phyloP scores from a whole-genome alignment of 2,888 invertebrate genomes.

The Magallana nippona region DNA sequence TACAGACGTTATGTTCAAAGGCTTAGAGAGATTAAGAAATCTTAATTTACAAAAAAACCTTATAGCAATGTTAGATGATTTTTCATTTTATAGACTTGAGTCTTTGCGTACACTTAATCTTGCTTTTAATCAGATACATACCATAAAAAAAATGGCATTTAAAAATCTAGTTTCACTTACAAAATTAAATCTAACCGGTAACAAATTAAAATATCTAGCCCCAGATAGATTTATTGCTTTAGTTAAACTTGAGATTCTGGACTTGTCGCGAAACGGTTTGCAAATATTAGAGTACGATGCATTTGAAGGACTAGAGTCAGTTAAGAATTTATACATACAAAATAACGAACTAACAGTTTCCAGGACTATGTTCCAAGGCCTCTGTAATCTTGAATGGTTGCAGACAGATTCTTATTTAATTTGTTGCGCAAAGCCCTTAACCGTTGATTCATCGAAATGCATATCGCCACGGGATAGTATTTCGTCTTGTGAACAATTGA shows the following conservation, averaged over 20 bases:
- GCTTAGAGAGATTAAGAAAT: background rate
- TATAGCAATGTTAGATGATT: background rate
- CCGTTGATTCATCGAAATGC: background rate
- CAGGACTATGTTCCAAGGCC: slow-evolving; percentile 4
- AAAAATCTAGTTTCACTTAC: slow-evolving; percentile 4
- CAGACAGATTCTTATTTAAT: slow-evolving; percentile 15
- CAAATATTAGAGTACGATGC: background rate
- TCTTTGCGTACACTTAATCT: slow-evolving; percentile 6
- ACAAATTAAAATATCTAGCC: slow-evolving; percentile 10
- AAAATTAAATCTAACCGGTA: slow-evolving; percentile 28
- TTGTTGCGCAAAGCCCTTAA: slow-evolving; percentile 16
- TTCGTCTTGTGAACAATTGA: slow-evolving; percentile 14
- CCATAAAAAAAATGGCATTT: background rate
- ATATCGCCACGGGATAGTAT: slow-evolving; percentile 7
- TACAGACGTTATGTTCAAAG: slow-evolving; percentile 19
- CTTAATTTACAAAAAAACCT: slow-evolving; percentile 28
- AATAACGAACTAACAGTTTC: background rate
- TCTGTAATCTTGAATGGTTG: slow-evolving; percentile 24
- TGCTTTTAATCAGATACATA: slow-evolving; percentile 1
- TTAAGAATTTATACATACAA: slow-evolving; percentile 10
- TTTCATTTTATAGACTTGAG: slow-evolving; percentile 8
- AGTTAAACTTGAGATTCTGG: slow-evolving; percentile 10
- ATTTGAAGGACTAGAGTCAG: background rate
- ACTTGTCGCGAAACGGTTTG: slow-evolving; percentile 22
- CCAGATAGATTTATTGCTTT: background rate